Evolutionary conservation across 2,888 invertebrate genomes (phyloP), one percentile per base, ranked within the genome.

Genomic region (Steinernema hermaphroditum): DNA sequence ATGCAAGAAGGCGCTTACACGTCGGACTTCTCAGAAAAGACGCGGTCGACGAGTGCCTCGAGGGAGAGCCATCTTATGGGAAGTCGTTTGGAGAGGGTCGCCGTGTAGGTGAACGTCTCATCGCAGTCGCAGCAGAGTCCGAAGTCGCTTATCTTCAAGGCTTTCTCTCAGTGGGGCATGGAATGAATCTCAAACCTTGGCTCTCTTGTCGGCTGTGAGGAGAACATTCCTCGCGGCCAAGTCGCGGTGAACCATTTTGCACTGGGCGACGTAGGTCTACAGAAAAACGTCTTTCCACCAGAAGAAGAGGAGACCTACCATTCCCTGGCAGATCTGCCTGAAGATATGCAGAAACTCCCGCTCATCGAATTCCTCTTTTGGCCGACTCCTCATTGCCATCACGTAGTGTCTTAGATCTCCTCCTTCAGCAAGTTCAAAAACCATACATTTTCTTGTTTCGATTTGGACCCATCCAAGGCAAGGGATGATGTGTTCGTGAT

Each of bases 41-140:
- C 57, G 27, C 72, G 32, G 69, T 72, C 72, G 16, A 72, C 49
- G 24, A 72, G 37, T 4, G 72, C 72, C 34, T 72, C 72, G 24
- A 68, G 68, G 0, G 72, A 68, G n/a, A 72, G 69, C 72, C 72
- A 72, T 12, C 68, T 37, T n/a, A 72, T 69, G 9, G 72, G 72
- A 29, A 72, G 68, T 2, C 68, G 68, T 32, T 72, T 72, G 41
- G 72, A 54, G 12, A 72, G 37, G 9, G 72, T 68, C 19, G 46
- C 72, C 12, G 72, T 72, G 29, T 72, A 72, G 8, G 72, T 72
- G 41, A 68, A 50, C 9, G 44, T 72, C 41, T 72, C 68, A 29
- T 72, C 57, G 68, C 72, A 72, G 37, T 72, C 72, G 34, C 68
- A 72, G 68, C 72, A 72, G 9, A 72, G 72, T 16, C 72, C 72